Conservation (phyloP, 2,888 invertebrate species). For the Cactoblastis cactorum region DNA sequence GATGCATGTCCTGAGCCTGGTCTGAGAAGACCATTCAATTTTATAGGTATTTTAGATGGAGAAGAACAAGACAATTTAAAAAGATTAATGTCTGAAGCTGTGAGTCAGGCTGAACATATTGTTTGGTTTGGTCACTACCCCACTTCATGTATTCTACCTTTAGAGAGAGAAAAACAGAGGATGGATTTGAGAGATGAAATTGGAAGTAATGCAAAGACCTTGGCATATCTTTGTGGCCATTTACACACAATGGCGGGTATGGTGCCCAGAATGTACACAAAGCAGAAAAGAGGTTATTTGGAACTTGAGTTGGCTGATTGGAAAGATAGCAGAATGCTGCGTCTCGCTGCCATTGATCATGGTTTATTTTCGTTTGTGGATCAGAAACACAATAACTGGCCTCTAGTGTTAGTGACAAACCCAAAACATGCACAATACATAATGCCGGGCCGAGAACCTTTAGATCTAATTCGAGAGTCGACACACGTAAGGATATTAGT, state of each 20-base stretch:
- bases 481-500: constrained; percentile 90
- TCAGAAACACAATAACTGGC: constrained; percentile 87
- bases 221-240: constrained; percentile 94
- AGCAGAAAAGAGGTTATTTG: constrained; percentile 89
- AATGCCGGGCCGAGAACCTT: constrained; percentile 86
- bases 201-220: constrained; percentile 79
- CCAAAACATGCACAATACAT: constrained; percentile 90
- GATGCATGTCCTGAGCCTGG: constrained; percentile 94
- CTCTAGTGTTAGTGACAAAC: constrained; percentile 90
- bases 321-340: constrained; percentile 93
- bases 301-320: constrained; percentile 95
- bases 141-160: constrained; percentile 88
- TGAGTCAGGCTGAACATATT: constrained; percentile 62
- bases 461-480: constrained; percentile 82
- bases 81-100: constrained; percentile 77
- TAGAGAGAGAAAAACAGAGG: constrained; percentile 68
- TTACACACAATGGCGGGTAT: constrained; percentile 90
- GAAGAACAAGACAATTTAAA: constrained; percentile 79
- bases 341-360: constrained; percentile 92
- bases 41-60: constrained; percentile 85
- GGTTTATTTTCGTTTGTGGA: constrained; percentile 93
- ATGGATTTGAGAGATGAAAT: constrained; percentile 78
- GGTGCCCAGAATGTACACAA: constrained; percentile 91
- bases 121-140: constrained; percentile 94
- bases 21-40: constrained; percentile 92